Conservation (phyloP, 2,113 vertebrate genomes). For the Harpagus bidentatus region DNA sequence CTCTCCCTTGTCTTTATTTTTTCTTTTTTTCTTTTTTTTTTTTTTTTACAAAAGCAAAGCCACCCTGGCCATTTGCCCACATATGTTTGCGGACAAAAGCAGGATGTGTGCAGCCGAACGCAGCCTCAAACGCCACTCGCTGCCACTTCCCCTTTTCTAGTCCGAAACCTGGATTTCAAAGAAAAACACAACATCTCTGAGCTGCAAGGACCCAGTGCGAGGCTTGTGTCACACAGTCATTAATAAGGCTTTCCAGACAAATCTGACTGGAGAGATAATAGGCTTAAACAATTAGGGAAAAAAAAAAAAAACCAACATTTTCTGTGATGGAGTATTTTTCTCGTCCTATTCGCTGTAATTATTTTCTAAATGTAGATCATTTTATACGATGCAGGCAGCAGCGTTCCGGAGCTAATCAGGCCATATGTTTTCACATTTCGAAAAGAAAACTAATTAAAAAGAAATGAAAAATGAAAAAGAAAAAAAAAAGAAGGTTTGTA, state of each 20-base stretch:
- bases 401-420: slow-evolving; percentile 46
- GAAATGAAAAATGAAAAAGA: neutral
- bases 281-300: slow-evolving; percentile 58
- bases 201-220: neutral
- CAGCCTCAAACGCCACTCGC: neutral
- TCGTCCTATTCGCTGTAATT: neutral
- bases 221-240: slow-evolving; percentile 2
- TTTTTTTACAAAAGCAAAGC: neutral
- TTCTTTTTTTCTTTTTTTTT: neutral
- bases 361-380: slow-evolving; percentile 59
- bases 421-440: slow-evolving; percentile 52
- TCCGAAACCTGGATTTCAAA: neutral
- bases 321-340: slow-evolving; percentile 21
- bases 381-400: slow-evolving; percentile 31
- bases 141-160: neutral
- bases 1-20: neutral
- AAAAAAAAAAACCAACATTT: neutral
- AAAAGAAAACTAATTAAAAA: slow-evolving; percentile 60
- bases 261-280: slow-evolving; percentile 60
- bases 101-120: neutral
- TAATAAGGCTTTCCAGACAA: slow-evolving; percentile 60
- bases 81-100: neutral
- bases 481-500: neutral
- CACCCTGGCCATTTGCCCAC: neutral
- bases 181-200: neutral